Base-by-base conservation (phyloP, 1,140 invertebrate species). In the Tetragonula clypearis region DNA sequence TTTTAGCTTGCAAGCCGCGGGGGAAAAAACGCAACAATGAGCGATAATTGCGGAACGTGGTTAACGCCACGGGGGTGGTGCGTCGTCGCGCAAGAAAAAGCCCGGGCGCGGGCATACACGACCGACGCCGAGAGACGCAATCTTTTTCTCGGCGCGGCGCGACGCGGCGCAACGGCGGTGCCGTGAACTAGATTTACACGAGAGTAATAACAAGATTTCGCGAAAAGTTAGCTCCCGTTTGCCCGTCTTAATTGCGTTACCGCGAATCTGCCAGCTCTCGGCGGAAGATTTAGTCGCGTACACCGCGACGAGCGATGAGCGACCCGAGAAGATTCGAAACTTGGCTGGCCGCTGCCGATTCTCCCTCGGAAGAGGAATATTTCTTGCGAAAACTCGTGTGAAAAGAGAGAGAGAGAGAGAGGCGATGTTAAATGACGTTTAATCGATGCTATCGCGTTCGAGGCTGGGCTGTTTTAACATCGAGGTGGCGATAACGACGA, bases 361-460 rank as follows among this genome's bases (percentile, higher is more conserved):
- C 8, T 49, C 41, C 41, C 41, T 49, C 41, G 8, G 8, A 56
- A 19, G 2, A 58, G 19, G 56, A 58, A 58, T 19, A 19, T 49
- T 49, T 49, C 41, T 49, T 5, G 55, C 55, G 55, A 35, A 35
- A 35, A 56, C 3, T 19, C 1, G n/a, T 26, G n/a, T 26, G 1
- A 4, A 9, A 23, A 23, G 21, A 62, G 15, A 6, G 15, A 19
- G 21, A 62, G 60, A 9, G 0, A 11, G 2, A 0, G n/a, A 4
- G 41, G 21, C 12, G 21, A 66, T 56, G 56, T 58, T 79, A 75
- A 85, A 69, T 76, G 89, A 90, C 86, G 77, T 86, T 87, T 88
- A 92, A 91, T 92, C 88, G 90, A 92, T 91, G 88, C 17, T 87
- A 85, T 88, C 89, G 88, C 91, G 41, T 85, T 88, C 86, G 55